Evolutionary conservation across 2,113 vertebrate species (phyloP).

Genomic region (Odobenus rosmarus): DNA sequence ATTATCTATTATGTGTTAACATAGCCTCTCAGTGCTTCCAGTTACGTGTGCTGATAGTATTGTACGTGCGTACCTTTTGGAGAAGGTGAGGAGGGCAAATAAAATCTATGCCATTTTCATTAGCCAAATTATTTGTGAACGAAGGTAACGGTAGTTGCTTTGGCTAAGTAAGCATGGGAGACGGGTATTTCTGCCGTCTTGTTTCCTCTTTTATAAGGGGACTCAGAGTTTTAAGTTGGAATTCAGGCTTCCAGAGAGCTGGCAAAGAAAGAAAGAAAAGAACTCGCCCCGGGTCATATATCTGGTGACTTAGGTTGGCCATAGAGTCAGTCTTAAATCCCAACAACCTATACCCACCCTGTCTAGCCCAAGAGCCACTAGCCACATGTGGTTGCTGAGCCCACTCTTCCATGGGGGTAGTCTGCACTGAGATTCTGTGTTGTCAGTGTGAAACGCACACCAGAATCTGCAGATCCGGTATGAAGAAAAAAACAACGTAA

Average conservation of each 20-base stretch:
- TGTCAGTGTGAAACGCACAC: fast-evolving
- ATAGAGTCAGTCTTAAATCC: not conserved
- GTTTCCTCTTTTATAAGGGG: not conserved
- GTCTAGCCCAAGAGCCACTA: not conserved
- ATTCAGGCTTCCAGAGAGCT: not conserved
- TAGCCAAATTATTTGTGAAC: not conserved
- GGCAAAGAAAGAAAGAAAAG: not conserved
- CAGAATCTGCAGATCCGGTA: not conserved
- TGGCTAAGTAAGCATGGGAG: not conserved
- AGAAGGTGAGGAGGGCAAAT: not conserved
- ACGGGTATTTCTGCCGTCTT: not conserved
- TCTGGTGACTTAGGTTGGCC: not conserved
- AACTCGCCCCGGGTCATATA: not conserved
- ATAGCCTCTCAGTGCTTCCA: not conserved
- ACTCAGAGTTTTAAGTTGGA: not conserved
- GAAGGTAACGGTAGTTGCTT: not conserved
- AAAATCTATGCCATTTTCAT: not conserved
- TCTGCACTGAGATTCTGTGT: fast-evolving
- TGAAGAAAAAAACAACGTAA: not conserved
- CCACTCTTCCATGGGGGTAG: no score
- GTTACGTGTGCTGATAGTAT: no score
- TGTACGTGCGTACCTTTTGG: not conserved
- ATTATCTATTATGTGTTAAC: not conserved
- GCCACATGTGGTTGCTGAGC: not conserved
- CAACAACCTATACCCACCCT: not conserved